Percentiles rank a stretch among this genome's conserved stretches.
phyloP scores from a whole-genome alignment of 2,888 invertebrate genomes.

The Hetaerina titia region DNA sequence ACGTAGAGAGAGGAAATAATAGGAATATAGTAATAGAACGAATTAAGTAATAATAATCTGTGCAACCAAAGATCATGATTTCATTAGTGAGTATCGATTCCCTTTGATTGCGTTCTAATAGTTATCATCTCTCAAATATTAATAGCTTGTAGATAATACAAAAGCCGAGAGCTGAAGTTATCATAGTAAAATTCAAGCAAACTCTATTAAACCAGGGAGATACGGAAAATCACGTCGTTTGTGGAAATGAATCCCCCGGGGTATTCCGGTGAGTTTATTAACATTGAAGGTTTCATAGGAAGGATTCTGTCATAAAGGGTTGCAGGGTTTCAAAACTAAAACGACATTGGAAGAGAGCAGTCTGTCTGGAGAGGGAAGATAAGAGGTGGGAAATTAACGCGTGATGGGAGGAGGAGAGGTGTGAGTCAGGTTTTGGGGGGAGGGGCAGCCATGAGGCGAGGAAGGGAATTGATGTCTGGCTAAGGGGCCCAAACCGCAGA shows the following conservation, averaged over 20 bases:
- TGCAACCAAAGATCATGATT: too few species aligned
- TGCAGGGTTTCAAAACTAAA: neutral
- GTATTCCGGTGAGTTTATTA: neutral
- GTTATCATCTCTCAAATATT: too few species aligned
- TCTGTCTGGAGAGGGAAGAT: neutral
- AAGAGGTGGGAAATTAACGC: neutral
- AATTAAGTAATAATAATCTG: too few species aligned
- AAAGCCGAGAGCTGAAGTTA: too few species aligned
- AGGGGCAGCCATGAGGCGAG: neutral
- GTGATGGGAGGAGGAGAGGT: neutral
- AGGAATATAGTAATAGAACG: too few species aligned
- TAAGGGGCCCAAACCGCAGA: neutral
- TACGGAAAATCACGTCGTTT: too few species aligned
- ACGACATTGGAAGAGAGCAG: neutral
- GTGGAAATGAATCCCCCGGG: neutral
- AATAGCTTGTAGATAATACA: too few species aligned
- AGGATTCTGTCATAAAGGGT: neutral
- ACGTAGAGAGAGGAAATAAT: too few species aligned
- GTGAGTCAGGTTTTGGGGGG: neutral
- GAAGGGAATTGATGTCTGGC: constrained; percentile 3
- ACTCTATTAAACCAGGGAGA: too few species aligned
- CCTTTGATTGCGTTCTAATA: too few species aligned
- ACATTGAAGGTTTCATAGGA: neutral
- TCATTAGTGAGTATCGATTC: too few species aligned
- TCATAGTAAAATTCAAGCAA: too few species aligned